Conservation (phyloP, 2,888 invertebrate species). For the Chrysina gloriosa region DNA sequence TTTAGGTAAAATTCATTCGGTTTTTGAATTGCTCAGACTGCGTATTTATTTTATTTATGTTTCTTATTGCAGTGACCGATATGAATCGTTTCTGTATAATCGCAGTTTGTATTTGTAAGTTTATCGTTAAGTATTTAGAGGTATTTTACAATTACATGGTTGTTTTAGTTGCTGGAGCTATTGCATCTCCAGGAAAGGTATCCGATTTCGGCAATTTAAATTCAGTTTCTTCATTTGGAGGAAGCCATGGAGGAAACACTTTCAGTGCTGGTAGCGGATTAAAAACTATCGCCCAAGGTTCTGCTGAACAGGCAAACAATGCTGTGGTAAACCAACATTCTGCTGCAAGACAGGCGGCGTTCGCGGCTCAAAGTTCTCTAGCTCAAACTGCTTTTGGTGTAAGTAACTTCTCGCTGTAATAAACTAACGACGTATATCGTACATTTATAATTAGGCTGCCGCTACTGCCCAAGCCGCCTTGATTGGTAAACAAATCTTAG, state of each 20-base stretch:
- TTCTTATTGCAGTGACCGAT: slow-evolving; percentile 19
- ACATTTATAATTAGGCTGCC: slow-evolving; percentile 67
- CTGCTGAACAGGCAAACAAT: slow-evolving; percentile 76
- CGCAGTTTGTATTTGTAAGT: slow-evolving; percentile 31
- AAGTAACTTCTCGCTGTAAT: slow-evolving; percentile 14
- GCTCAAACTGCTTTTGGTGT: slow-evolving; percentile 76
- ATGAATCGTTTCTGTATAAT: slow-evolving; percentile 26
- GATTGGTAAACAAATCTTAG: slow-evolving; percentile 71
- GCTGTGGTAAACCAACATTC: slow-evolving; percentile 74
- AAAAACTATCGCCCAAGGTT: slow-evolving; percentile 72
- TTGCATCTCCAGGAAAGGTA: slow-evolving; percentile 14
- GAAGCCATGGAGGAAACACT: slow-evolving; percentile 62
- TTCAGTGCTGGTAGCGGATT: slow-evolving; percentile 74
- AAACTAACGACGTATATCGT: too few relatives aligned
- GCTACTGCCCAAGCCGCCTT: slow-evolving; percentile 75
- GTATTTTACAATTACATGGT: slow-evolving; percentile 10
- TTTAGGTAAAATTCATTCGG: slow-evolving; percentile 2
- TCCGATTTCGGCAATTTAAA: slow-evolving; percentile 1
- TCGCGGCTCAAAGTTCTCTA: slow-evolving; percentile 75
- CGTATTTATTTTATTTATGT: neutral
- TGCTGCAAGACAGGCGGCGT: slow-evolving; percentile 78
- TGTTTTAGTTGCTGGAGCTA: slow-evolving; percentile 29
- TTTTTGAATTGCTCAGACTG: neutral
- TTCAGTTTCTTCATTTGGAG: slow-evolving; percentile 35
- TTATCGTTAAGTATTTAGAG: neutral